phyloP scores from a whole-genome alignment of 2,113 vertebrate species.

The Alethe diademata region DNA sequence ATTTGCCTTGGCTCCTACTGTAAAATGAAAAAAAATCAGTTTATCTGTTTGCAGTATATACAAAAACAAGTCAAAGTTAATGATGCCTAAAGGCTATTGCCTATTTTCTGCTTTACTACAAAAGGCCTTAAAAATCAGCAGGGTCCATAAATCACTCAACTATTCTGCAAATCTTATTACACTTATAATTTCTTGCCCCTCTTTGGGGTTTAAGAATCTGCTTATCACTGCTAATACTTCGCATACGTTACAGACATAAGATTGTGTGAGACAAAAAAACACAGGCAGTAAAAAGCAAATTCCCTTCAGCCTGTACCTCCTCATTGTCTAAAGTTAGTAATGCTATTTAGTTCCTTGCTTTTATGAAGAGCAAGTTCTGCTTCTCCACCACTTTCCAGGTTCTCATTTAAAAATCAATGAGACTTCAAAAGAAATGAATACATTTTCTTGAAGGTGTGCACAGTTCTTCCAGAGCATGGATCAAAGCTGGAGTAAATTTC shows the following conservation, averaged over 20 bases:
- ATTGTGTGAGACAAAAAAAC: neutral
- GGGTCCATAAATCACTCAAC: neutral
- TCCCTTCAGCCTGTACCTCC: neutral
- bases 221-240: neutral
- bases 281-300: neutral
- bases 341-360: neutral
- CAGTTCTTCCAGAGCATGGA: neutral
- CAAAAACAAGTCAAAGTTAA: neutral
- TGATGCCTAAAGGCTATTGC: neutral
- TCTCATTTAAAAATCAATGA: neutral
- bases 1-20: neutral
- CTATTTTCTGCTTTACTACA: neutral
- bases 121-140: neutral
- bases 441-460: neutral
- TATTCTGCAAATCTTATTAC: neutral
- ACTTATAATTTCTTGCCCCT: neutral
- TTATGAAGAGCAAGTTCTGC: neutral
- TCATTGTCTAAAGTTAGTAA: neutral
- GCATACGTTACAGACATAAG: fast-evolving
- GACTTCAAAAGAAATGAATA: neutral
- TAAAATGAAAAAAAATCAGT: neutral
- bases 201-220: neutral
- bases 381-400: neutral
- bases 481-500: neutral
- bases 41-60: neutral